phyloP scores from a whole-genome alignment of 2,113 vertebrate species.

The Podocnemis expansa region DNA sequence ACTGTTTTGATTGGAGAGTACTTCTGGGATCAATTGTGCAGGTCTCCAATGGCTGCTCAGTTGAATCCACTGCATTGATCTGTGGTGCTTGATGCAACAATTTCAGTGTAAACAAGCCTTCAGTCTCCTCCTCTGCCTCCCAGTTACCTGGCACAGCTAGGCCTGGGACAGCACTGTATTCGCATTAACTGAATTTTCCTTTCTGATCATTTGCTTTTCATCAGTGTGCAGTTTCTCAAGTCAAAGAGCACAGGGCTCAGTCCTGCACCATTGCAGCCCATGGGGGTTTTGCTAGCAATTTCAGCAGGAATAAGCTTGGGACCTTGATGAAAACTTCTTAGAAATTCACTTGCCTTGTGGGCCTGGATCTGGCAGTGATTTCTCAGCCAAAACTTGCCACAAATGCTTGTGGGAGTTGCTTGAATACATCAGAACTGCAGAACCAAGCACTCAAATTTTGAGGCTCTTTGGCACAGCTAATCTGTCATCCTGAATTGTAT shows the following conservation, averaged over 20 bases:
- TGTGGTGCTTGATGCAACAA: too few relatives aligned
- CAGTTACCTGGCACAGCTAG: too few relatives aligned
- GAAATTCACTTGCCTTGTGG: background rate
- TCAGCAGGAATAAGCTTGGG: too few relatives aligned
- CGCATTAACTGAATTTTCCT: background rate
- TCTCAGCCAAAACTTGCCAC: background rate
- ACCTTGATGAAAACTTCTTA: background rate
- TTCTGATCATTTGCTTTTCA: background rate
- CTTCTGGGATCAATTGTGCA: too few relatives aligned
- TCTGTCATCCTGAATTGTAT: background rate
- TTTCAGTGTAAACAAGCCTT: too few relatives aligned
- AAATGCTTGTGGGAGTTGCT: background rate
- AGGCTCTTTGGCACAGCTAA: background rate
- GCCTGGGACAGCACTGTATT: background rate
- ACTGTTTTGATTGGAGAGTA: too few relatives aligned
- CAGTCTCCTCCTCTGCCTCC: background rate
- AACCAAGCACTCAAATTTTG: background rate
- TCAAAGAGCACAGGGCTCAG: background rate
- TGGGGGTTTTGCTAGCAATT: background rate
- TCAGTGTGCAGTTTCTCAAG: background rate
- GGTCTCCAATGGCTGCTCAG: too few relatives aligned
- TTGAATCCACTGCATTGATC: too few relatives aligned
- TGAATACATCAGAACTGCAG: background rate
- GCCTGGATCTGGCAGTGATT: background rate
- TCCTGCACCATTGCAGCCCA: background rate